These are phyloP conservation scores for Blera fallax DNA, from an alignment of 2,888 invertebrate genomes.

Conservation along the genomic window DNA sequence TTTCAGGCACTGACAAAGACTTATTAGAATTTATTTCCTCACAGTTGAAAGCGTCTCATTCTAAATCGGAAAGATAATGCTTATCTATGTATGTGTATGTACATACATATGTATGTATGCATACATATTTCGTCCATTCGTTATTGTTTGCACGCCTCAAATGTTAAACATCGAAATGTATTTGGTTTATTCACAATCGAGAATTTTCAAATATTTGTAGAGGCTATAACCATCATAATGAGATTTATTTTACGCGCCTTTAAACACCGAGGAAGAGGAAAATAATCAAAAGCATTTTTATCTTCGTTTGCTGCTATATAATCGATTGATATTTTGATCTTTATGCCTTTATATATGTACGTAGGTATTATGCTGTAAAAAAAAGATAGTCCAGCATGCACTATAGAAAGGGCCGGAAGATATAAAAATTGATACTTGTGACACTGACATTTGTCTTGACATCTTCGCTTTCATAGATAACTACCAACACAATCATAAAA, in stretches of 20 bases:
- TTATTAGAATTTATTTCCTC: background rate
- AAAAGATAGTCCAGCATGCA: background rate
- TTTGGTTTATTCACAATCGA: background rate
- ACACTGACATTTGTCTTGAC: background rate
- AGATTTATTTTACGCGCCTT: background rate
- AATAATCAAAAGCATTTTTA: background rate
- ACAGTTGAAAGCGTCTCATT: background rate
- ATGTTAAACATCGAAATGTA: background rate
- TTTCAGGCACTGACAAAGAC: background rate
- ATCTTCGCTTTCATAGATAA: background rate
- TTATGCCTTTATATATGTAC: background rate
- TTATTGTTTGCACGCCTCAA: background rate
- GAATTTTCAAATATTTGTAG: background rate
- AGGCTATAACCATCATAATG: background rate
- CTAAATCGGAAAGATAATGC: background rate
- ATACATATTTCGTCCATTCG: background rate
- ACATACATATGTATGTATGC: no score
- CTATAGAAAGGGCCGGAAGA: background rate
- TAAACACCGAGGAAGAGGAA: background rate
- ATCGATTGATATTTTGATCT: background rate
- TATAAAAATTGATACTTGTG: background rate
- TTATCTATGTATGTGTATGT: background rate
- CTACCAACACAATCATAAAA: background rate
- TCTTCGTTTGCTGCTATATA: background rate
- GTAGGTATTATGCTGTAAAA: background rate